Evolutionary conservation across 2,888 invertebrate species (phyloP), one percentile per base, ranked within the genome.

Genomic region (Cephus nigrinus): DNA sequence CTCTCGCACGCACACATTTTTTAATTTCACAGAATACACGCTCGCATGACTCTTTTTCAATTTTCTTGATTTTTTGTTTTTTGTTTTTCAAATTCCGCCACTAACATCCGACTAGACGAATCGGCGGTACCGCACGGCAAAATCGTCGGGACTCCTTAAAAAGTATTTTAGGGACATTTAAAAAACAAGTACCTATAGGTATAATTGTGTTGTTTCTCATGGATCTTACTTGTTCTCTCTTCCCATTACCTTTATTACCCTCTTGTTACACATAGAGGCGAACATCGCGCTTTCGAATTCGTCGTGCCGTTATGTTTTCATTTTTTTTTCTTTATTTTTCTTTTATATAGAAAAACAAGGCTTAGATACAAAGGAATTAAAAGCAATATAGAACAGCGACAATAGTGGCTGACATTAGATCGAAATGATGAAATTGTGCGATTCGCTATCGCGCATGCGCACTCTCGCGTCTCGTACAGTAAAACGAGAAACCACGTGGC

Each of bases 1-100:
- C 40, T 76, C 75, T 76, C 40, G 72, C 74, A 78, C 75, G 74
- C 72, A 73, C 73, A 75, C 78, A 75, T 72, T 75, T 55, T 78
- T 40, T 69, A 73, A 12, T 73, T 68, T n/a, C 55, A 78, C 76
- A 23, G 36, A 72, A 78, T 78, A 75, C 75, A 78, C 73, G 36
- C 74, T 74, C 76, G 74, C 76, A 55, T 31, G 69, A 69, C n/a
- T 73, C 69, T 35, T 32, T 69, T 71, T 78, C 12, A 40, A 74
- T 32, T 11, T 69, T 32, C 9, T 35, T 76, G n/a, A 73, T 73
- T 73, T 55, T 71, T 36, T 12, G 32, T 12, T 68, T 23, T 34
- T 23, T 30, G 15, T 68, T 12, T 34, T 23, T 30, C 30, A n/a
- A 74, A 35, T 68, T 68, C 12, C 74, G 73, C 35, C 9, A 75